Base-by-base conservation (phyloP, 2,113 vertebrate genomes). In the Entelurus aequoreus region DNA sequence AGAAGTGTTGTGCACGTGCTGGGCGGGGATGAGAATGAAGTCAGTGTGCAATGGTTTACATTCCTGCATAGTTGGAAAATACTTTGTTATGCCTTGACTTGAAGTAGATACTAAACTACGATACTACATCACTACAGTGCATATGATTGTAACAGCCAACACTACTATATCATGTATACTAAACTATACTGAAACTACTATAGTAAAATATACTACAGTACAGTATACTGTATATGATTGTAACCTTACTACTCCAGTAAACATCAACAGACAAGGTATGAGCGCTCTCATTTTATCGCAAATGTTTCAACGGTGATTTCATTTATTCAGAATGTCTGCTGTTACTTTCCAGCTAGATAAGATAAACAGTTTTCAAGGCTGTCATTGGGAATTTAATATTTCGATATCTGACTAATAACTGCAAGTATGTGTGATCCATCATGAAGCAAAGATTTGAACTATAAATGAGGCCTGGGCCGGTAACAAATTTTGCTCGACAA, bases 1-100 rank as follows among this genome's bases (percentile, higher is more conserved):
- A 77, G 77, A 68, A 68, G 63, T 55, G 63, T 14, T 58, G 6
- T 0, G 50, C 62, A 48, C 5, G 1, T 56, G 63, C 64, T 73
- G 66, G 16, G 61, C 52, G 42, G 9, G 5, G 8, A 58, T 6
- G 58, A 16, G 47, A 51, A 58, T 28, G 5, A 5, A 47, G 62
- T 37, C 56, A 44, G 48, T 21, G 42, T 58, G 66, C 46, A 62
- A 48, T 36, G 8, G 35, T 38, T 44, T 13, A 51, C 1, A 73
- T 77, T 75, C 60, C 53, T 71, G 16, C 54, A 66, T 7, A 48
- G 19, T n/a, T 42, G 61, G 47, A 62, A 44, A 61, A 54, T 5
- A 0, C 49, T 48, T 37, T 6, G 19, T 16, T 52, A 12, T 11
- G 11, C 12, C 12, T 13, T 53, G 28, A 53, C 51, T 13, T 28